Evolutionary conservation across 2,888 invertebrate genomes (phyloP), one percentile per base, ranked within the genome.

Genomic region (Lomographa bimaculata): DNA sequence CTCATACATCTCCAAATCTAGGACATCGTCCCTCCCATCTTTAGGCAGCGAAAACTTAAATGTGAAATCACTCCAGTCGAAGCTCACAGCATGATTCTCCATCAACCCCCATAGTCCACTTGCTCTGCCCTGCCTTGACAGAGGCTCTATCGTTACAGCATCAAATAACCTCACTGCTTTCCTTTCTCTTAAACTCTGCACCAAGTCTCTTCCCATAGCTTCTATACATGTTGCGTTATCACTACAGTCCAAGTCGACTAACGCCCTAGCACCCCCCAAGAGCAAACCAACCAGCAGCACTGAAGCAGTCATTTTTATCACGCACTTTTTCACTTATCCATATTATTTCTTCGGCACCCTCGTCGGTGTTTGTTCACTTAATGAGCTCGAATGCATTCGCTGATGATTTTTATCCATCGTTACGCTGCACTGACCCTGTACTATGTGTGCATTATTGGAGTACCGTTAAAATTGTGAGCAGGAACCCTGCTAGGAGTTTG

Each of bases 161-260:
- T 92, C 90, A 63, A 92, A 90, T 16, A 90, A 52, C 55, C 81
- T 86, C 42, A 92, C 82, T 32, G 90, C 79, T 57, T 89, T 90
- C 55, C 90, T 86, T 33, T 89, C 82, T 33, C 85, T 74, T 43
- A 92, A 84, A 54, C 89, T 90, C 54, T 76, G 81, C 39, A 90
- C 66, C 29, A 92, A 78, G 49, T 90, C 84, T 44, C 71, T 83
- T 8, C 90, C 82, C 61, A 92, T 69, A 17, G 76, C 57, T 37
- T 91, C 85, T 18, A 92, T 81, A 57, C 92, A 92, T 45, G 91
- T 91, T 16, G 91, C 91, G 71, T 92, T 92, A 60, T 92, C 92
- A 69, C 90, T 90, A 75, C 92, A 92, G 57, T 72, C 79, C 12
- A 90, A 56, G 57, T 89, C 82, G 42, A 85, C 74, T 28, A 79